Evolutionary conservation across 2,113 vertebrate species (phyloP).

Genomic region (Anolis carolinensis): DNA sequence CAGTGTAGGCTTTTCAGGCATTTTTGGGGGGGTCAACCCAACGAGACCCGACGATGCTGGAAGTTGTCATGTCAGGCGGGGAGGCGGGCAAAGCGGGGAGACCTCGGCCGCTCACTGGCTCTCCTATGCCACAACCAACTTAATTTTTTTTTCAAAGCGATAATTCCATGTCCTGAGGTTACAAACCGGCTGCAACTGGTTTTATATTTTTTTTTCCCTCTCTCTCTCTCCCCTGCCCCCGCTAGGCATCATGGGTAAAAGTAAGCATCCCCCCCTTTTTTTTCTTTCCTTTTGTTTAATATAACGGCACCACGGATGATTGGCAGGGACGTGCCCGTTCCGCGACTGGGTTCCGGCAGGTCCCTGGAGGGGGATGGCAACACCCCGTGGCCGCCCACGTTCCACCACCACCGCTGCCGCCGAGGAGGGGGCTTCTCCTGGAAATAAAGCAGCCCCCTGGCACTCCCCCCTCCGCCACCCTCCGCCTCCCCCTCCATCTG

Average conservation of each 20-base stretch:
- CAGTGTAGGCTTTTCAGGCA: slow-evolving; percentile 51
- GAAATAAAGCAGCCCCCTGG: slow-evolving; percentile 18
- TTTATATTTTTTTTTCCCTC: slow-evolving; percentile 40
- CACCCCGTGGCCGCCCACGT: slow-evolving; percentile 59
- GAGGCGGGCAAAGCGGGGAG: slow-evolving; percentile 10
- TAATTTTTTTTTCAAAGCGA: slow-evolving; percentile 61
- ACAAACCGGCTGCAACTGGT: slow-evolving; percentile 86
- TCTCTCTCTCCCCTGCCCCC: slow-evolving; percentile 54
- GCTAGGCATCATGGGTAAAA: slow-evolving; percentile 82
- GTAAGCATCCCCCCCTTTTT: slow-evolving; percentile 73
- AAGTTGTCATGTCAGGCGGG: too few species aligned
- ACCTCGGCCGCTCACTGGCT: slow-evolving; percentile 37
- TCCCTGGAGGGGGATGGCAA: slow-evolving; percentile 67
- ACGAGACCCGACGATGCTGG: too few species aligned
- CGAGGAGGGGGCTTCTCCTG: slow-evolving; percentile 50
- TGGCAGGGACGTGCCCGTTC: slow-evolving; percentile 75
- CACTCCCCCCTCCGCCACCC: not conserved
- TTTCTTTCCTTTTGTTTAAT: slow-evolving; percentile 84
- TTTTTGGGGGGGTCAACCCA: not conserved
- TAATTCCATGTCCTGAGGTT: slow-evolving; percentile 80
- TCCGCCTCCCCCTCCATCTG: slow-evolving; percentile 30
- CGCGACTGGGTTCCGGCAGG: slow-evolving; percentile 68
- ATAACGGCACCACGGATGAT: slow-evolving; percentile 76
- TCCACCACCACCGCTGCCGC: slow-evolving; percentile 34
- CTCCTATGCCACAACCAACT: slow-evolving; percentile 61